A percentile compares a stretch with the other conserved stretches of the same genome.
Evolutionary conservation across 2,888 invertebrate species (phyloP).

Genomic region (Hymenopus coronatus): DNA sequence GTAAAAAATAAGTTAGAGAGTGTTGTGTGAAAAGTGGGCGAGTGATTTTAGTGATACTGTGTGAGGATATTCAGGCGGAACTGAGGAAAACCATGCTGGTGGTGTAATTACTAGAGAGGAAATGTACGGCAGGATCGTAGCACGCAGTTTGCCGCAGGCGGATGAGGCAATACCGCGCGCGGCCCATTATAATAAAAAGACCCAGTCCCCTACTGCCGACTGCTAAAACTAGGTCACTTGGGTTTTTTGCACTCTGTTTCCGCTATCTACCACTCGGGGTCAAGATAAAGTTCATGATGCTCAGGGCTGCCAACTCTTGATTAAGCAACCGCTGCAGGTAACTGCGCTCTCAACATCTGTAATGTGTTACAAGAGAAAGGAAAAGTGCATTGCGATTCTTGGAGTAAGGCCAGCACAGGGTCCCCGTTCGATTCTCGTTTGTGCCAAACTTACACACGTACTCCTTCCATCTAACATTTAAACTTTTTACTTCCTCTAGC

Average conservation of each 20-base stretch:
- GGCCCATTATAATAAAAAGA: background rate
- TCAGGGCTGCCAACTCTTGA: conserved; percentile 9
- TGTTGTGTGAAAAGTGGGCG: too few relatives aligned
- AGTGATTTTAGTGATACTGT: too few relatives aligned
- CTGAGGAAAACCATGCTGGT: background rate
- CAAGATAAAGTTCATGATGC: conserved; percentile 21
- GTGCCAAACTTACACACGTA: too few relatives aligned
- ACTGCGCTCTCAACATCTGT: background rate
- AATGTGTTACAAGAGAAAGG: background rate
- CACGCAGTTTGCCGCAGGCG: background rate
- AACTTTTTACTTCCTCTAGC: too few relatives aligned
- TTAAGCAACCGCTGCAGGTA: background rate
- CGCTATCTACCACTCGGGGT: conserved; percentile 17
- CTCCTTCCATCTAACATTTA: too few relatives aligned
- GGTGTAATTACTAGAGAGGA: background rate
- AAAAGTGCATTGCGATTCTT: background rate
- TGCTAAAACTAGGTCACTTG: conserved; percentile 13
- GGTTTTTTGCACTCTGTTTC: conserved; percentile 20
- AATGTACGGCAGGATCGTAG: background rate
- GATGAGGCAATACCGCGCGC: background rate
- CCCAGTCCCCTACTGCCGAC: background rate
- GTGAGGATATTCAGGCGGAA: background rate
- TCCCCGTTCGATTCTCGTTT: too few relatives aligned
- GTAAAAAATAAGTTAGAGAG: too few relatives aligned
- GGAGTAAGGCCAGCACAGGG: background rate